Conservation (phyloP, 2,797 vertebrate species). For the Melanotaenia boesemani region DNA sequence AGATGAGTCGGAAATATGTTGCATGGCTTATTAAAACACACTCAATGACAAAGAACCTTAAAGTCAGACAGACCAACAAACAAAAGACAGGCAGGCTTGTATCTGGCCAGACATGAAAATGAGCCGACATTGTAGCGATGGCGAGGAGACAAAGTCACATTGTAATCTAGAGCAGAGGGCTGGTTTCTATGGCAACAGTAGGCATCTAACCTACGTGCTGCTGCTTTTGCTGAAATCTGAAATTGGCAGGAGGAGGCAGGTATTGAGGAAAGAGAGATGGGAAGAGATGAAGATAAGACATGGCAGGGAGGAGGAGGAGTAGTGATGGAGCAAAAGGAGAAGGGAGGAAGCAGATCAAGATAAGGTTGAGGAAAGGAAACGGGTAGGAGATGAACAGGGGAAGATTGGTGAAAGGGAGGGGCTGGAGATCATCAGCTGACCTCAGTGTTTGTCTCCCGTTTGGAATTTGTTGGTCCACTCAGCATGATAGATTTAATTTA, state of each 20-base stretch:
- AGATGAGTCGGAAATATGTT: constrained; percentile 39
- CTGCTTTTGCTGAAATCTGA: constrained; percentile 74
- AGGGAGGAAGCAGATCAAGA: constrained; percentile 60
- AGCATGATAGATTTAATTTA: constrained; percentile 79
- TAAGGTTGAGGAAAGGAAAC: constrained; percentile 47
- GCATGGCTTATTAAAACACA: constrained; percentile 8
- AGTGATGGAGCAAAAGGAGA: constrained; percentile 46
- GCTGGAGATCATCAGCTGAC: constrained; percentile 75
- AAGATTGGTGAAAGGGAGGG: constrained; percentile 67
- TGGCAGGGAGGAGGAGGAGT: constrained; percentile 45
- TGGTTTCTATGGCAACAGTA: constrained; percentile 84
- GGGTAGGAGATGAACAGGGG: constrained; percentile 42
- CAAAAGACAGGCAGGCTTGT: constrained; percentile 38
- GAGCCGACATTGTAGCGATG: constrained; percentile 56
- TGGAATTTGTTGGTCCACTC: constrained; percentile 75
- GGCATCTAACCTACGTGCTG: constrained; percentile 75
- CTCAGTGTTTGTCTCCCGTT: constrained; percentile 76
- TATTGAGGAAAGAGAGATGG: constrained; percentile 65
- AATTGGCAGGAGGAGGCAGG: constrained; percentile 72
- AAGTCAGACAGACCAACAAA: constrained; percentile 23
- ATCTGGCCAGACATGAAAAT: constrained; percentile 63
- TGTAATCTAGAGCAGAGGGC: constrained; percentile 76
- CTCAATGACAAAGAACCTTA: constrained; percentile 22
- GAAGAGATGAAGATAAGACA: constrained; percentile 75
- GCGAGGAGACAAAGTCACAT: constrained; percentile 77